phyloP scores from a whole-genome alignment of 2,797 vertebrate species.

The Etheostoma perlongum region DNA sequence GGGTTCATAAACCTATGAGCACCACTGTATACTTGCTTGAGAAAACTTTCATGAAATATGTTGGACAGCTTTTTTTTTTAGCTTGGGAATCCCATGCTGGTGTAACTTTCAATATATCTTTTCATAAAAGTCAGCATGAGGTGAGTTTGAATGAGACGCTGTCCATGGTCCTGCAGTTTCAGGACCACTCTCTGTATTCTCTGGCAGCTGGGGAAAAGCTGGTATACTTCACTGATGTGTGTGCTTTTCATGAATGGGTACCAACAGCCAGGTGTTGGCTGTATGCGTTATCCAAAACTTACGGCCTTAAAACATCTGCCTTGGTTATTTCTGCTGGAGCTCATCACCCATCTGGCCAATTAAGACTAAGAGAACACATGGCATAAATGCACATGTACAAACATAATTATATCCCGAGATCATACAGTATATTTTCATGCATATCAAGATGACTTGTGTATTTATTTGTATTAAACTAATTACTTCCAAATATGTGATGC shows the following conservation, averaged over 20 bases:
- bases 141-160: conserved; percentile 59
- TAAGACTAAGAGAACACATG: conserved; percentile 56
- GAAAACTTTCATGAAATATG: background rate
- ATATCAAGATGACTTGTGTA: conserved; percentile 14
- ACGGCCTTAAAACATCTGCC: conserved; percentile 75
- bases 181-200: conserved; percentile 14
- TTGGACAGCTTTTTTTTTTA: background rate
- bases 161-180: conserved; percentile 84
- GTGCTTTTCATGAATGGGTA: conserved; percentile 59
- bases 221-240: conserved; percentile 16
- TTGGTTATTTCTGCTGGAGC: conserved; percentile 69
- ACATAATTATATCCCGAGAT: conserved; percentile 34
- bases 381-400: conserved; percentile 38
- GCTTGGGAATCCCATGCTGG: background rate
- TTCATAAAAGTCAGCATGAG: conserved; percentile 3
- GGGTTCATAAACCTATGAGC: too few species aligned
- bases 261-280: conserved; percentile 33
- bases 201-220: conserved; percentile 21
- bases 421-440: conserved; percentile 14
- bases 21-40: background rate
- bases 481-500: background rate
- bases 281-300: conserved; percentile 69
- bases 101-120: background rate
- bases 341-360: conserved; percentile 75
- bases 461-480: conserved; percentile 6